Conservation (phyloP, 1,140 invertebrate species). For the Oppia nitens region DNA sequence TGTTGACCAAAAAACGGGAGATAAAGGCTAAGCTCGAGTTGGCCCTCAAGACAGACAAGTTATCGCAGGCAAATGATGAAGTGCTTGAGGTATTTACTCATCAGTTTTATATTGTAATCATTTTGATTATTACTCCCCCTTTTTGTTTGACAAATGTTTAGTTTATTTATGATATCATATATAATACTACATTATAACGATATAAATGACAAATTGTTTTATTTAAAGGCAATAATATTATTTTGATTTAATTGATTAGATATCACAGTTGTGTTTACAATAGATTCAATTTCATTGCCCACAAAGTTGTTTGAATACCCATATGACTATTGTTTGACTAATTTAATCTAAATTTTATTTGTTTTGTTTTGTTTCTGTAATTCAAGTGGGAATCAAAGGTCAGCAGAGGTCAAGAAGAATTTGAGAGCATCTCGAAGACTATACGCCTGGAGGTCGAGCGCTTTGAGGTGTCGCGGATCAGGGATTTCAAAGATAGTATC, state of each 20-base stretch:
- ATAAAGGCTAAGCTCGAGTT: slow-evolving; percentile 79
- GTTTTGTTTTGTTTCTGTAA: slow-evolving; percentile 14
- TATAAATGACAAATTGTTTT: too few species aligned
- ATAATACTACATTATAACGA: too few species aligned
- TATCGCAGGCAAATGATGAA: slow-evolving; percentile 70
- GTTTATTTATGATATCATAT: too few species aligned
- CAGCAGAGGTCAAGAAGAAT: slow-evolving; percentile 86
- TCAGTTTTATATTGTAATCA: neutral
- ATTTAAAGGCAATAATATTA: too few species aligned
- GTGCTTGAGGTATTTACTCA: slow-evolving; percentile 56
- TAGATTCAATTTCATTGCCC: too few species aligned
- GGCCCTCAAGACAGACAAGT: slow-evolving; percentile 66
- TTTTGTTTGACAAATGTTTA: too few species aligned
- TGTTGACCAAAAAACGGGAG: slow-evolving; percentile 83
- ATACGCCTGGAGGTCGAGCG: slow-evolving; percentile 89
- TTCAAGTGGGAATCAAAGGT: slow-evolving; percentile 83
- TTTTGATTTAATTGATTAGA: too few species aligned
- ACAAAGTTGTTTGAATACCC: too few species aligned
- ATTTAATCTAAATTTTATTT: too few species aligned
- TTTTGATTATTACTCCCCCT: neutral
- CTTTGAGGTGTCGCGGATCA: slow-evolving; percentile 69
- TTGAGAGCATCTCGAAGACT: slow-evolving; percentile 84
- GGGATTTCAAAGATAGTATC: slow-evolving; percentile 75
- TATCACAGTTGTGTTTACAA: too few species aligned
- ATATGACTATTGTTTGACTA: too few species aligned